A percentile compares a stretch with the other conserved stretches of the same genome.
These are phyloP conservation scores for Gymnogyps californianus DNA, from an alignment of 2,113 vertebrate species.

Conservation along the genomic window DNA sequence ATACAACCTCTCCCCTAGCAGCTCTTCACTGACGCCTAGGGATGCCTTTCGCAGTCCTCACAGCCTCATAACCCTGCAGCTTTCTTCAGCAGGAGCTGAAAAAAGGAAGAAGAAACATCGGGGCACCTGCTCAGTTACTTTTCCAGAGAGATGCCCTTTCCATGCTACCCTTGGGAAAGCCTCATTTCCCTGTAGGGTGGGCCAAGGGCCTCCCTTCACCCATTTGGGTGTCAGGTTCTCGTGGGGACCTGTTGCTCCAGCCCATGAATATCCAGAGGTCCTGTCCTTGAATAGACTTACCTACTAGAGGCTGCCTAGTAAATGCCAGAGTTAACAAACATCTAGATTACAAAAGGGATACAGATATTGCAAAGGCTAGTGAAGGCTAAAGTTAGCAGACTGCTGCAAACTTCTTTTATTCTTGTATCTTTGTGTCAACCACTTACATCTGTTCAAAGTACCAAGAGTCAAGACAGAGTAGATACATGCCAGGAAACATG, in stretches of 20 bases:
- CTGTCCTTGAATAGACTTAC: background rate
- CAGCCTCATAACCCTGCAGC: background rate
- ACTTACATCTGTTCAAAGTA: background rate
- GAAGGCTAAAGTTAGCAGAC: background rate
- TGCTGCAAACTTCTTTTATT: background rate
- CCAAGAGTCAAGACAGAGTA: background rate
- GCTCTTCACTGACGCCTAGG: background rate
- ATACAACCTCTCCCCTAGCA: background rate
- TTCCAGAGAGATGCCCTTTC: background rate
- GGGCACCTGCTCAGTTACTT: background rate
- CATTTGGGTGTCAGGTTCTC: background rate
- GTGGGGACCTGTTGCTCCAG: background rate
- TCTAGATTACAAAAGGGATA: background rate
- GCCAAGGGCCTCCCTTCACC: background rate
- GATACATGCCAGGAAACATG: background rate
- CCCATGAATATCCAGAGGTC: background rate
- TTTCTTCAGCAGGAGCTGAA: background rate
- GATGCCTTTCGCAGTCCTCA: background rate
- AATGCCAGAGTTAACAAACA: background rate
- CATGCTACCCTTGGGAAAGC: background rate
- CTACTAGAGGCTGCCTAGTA: background rate
- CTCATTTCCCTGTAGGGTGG: background rate
- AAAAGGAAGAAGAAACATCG: background rate
- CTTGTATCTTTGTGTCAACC: background rate
- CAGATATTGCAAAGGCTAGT: background rate